Evolutionary conservation across 2,888 invertebrate genomes (phyloP).

Genomic region (Cantharis flavilabris): DNA sequence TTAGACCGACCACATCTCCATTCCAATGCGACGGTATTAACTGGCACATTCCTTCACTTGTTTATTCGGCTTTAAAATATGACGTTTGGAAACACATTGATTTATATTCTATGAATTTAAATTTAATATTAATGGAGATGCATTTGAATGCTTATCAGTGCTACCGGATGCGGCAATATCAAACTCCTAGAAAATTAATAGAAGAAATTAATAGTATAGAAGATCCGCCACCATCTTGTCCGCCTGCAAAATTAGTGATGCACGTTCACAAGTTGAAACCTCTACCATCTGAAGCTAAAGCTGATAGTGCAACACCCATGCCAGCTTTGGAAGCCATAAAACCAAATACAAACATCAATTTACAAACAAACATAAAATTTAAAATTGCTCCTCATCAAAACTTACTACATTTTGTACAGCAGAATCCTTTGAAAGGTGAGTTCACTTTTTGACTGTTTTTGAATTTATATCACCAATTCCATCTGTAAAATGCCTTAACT

Average conservation of each 20-base stretch:
- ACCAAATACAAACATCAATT: conserved; percentile 13
- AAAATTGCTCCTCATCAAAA: conserved; percentile 54
- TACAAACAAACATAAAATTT: conserved; percentile 42
- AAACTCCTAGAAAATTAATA: conserved; percentile 72
- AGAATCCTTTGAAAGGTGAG: conserved; percentile 61
- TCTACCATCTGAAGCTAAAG: conserved; percentile 32
- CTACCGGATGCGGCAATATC: conserved; percentile 79
- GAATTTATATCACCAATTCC: too few relatives aligned
- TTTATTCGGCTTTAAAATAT: conserved; percentile 71
- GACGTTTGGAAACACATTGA: conserved; percentile 75
- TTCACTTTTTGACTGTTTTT: neutral
- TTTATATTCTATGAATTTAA: conserved; percentile 66
- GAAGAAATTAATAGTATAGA: conserved; percentile 57
- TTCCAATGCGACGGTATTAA: conserved; percentile 84
- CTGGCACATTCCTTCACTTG: conserved; percentile 72
- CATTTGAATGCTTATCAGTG: conserved; percentile 79
- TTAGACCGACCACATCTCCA: conserved; percentile 91
- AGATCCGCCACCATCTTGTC: conserved; percentile 65
- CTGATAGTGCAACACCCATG: neutral
- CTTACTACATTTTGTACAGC: conserved; percentile 60
- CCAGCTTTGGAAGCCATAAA: neutral
- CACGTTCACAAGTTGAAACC: conserved; percentile 37
- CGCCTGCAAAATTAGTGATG: conserved; percentile 56
- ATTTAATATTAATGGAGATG: conserved; percentile 68
- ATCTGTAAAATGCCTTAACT: too few relatives aligned